Conservation (phyloP, 2,888 invertebrate genomes). For the Platycnemis pennipes region DNA sequence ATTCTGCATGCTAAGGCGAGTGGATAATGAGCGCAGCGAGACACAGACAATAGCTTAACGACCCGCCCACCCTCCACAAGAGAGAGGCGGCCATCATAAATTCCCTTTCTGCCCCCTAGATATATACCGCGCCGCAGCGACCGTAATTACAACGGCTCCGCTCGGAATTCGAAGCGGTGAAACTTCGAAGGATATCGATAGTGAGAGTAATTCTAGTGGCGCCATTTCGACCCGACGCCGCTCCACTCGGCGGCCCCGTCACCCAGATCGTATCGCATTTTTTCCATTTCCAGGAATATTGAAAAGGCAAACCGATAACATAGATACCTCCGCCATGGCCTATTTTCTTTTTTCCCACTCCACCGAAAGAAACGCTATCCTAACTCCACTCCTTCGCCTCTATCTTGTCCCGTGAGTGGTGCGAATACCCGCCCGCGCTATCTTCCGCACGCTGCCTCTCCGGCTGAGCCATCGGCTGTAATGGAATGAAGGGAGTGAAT, state of each 20-base stretch:
- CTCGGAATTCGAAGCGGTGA: slow-evolving; percentile 18
- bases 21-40: slow-evolving; percentile 25
- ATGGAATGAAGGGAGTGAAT: slow-evolving; percentile 34
- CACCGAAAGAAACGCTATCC: neutral
- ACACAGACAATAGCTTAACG: slow-evolving; percentile 48
- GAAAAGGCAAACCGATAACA: slow-evolving; percentile 6
- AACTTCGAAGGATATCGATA: neutral
- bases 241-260: neutral
- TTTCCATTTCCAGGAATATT: neutral
- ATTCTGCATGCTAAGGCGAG: neutral
- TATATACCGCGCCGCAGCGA: neutral
- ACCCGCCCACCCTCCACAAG: neutral
- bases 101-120: slow-evolving; percentile 30
- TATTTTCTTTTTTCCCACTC: neutral
- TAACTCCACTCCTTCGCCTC: neutral
- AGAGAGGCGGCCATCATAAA: neutral
- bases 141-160: slow-evolving; percentile 46
- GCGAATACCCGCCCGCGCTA: neutral
- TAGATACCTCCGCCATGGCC: neutral
- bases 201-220: slow-evolving; percentile 21
- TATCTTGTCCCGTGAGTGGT: neutral
- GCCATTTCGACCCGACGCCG: neutral
- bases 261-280: neutral
- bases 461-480: neutral
- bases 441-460: neutral